These are phyloP conservation scores for Mugil cephalus DNA, from an alignment of 2,113 vertebrate species.

Conservation along the genomic window DNA sequence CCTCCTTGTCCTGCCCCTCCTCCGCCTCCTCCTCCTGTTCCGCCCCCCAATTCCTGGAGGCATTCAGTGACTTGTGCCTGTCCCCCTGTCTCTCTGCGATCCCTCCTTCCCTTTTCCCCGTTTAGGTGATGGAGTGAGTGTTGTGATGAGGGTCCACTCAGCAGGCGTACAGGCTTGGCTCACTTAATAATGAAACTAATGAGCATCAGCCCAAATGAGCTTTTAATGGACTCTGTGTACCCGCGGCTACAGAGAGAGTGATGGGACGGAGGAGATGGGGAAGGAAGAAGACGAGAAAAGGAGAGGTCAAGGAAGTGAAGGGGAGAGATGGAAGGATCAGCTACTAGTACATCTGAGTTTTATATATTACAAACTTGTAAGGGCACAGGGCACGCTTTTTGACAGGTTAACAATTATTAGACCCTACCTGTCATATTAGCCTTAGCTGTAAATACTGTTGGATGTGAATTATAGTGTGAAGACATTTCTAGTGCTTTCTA, in stretches of 20 bases:
- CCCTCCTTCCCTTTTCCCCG: conserved; percentile 1
- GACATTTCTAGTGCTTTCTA: neutral
- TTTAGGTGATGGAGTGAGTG: conserved; percentile 58
- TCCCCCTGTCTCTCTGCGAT: neutral
- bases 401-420: neutral
- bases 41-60: conserved; percentile 16
- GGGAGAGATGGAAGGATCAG: neutral
- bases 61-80: conserved; percentile 27
- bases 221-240: conserved; percentile 77
- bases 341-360: neutral
- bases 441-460: conserved; percentile 8
- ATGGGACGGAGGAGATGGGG: conserved; percentile 7
- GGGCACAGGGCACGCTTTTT: neutral
- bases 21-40: neutral
- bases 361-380: neutral
- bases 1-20: neutral
- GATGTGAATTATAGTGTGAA: neutral
- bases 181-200: conserved; percentile 74
- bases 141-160: conserved; percentile 56
- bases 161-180: conserved; percentile 58
- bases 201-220: conserved; percentile 74
- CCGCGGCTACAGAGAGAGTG: conserved; percentile 59
- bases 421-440: neutral
- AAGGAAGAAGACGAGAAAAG: conserved; percentile 8
- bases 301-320: conserved; percentile 3